Base-by-base conservation (phyloP, 2,113 vertebrate genomes). In the Steatornis caripensis region DNA sequence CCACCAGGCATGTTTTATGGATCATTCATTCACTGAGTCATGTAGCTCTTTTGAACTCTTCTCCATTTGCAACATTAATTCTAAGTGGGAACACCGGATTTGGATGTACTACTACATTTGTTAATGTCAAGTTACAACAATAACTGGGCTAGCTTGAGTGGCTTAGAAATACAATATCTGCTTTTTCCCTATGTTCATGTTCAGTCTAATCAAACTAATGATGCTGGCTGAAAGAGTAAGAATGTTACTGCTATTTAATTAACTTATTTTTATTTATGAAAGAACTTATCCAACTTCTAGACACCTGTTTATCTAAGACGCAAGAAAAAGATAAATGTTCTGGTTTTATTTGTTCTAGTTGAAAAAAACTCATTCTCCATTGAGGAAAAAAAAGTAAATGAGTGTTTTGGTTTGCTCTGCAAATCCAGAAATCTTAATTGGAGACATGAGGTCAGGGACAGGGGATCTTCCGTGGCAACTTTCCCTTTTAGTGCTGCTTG, bases 31-130 rank as follows among this genome's bases (percentile, higher is more conserved):
- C 89, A 75, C 55, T 87, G 51, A 91, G 41, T 84, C 77, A 87
- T 71, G 45, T 71, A 89, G 64, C 26, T 87, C 64, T 93, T 95
- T 96, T 91, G 84, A 96, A 89, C 48, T 95, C 39, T 68, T 92
- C 13, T n/a, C 27, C 69, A 82, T 92, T 96, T 92, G 95, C 69
- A 94, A 39, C 57, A 91, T 81, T 75, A 89, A 0, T 62, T 95
- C 92, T 86, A 90, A 90, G 69, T 78, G 64, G 57, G 39, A 91
- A 78, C 65, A 71, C 24, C 0, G 0, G 55, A 78, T 94, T 86
- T 92, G 77, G 69, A 71, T 43, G 45, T 39, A 66, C 10, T 87
- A 75, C 30, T 75, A 27, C 81, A 89, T 92, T 95, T 95, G 46
- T 75, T 95, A 78, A 41, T 61, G 69, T 89, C 91, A 82, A 76